A percentile compares a stretch with the other conserved stretches of the same genome.
These are phyloP conservation scores for Ceratina australensis DNA, from an alignment of 1,140 invertebrate genomes.

Conservation along the genomic window DNA sequence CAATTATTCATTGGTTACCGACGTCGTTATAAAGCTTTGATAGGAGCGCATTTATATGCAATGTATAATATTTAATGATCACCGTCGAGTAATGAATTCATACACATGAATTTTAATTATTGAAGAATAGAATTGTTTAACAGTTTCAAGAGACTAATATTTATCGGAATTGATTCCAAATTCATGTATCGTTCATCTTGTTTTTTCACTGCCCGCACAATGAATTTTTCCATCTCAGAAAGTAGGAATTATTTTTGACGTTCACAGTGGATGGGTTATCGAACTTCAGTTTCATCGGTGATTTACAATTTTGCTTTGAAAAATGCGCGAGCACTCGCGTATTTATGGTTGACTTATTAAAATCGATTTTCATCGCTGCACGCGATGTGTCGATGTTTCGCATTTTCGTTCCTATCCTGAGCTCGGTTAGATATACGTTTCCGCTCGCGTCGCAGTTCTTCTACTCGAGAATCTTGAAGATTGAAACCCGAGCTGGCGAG, in stretches of 20 bases:
- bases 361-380: constrained; percentile 23
- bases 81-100: too few species aligned
- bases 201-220: too few species aligned
- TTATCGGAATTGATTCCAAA: too few species aligned
- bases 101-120: too few species aligned
- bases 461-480: neutral
- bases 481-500: neutral
- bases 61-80: too few species aligned
- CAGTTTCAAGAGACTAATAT: too few species aligned
- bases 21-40: too few species aligned
- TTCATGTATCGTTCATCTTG: too few species aligned
- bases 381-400: neutral
- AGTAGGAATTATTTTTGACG: constrained; percentile 14
- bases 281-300: neutral
- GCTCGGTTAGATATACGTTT: neutral
- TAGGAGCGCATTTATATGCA: too few species aligned
- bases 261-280: neutral
- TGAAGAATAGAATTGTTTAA: too few species aligned
- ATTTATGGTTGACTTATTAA: constrained; percentile 26
- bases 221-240: neutral
- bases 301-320: constrained; percentile 9
- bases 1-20: too few species aligned
- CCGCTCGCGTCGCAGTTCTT: neutral
- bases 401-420: too few species aligned
- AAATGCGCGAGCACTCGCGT: constrained; percentile 8